Evolutionary conservation across 2,888 invertebrate genomes (phyloP), one percentile per base, ranked within the genome.

Genomic region (Amphipyra tragopoginis): DNA sequence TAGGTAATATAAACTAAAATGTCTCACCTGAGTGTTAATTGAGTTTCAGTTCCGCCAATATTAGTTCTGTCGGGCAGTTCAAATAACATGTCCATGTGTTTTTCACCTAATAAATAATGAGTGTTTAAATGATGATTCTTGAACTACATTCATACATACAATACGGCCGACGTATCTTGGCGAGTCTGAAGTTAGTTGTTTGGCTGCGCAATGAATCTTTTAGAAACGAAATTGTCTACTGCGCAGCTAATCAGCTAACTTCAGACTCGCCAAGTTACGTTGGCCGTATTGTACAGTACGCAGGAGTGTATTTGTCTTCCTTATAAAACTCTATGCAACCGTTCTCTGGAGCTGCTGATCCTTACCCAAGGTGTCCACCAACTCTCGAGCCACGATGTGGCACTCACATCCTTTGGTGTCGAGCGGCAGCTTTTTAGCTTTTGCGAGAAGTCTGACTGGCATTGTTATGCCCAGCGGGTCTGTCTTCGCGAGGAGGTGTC

Each of bases 401-500:
- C 84, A 87, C 33, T 90, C 82, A 9, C 90, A 10, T 0, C 88
- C 91, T 44, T 75, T 86, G 10, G 70, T 70, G 5, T 85, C 85
- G 10, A 80, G 52, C 0, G 77, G 59, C 3, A 81, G 53, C 1
- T 58, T 36, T 38, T 72, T 80, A 14, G 71, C 50, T 9, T 83
- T 77, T 0, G 79, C 64, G n/a, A 93, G 55, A 75, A 88, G 87
- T 7, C 72, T 61, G 15, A 90, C 92, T 0, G 88, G 88, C 13
- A 91, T 42, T 6, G 91, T 87, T 79, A 98, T 96, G 75, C 96
- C 96, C 72, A 98, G 93, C 5, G 98, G 98, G 91, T 98, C 98
- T 74, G 97, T 95, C 86, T 97, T 97, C 45, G 98, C 97, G 79
- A 97, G 96, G 83, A 97, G 96, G 90, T 98, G 98, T 61, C 98